Evolutionary conservation across 2,113 vertebrate species (phyloP), one percentile per base, ranked within the genome.

Genomic region (Bothrops jararaca): DNA sequence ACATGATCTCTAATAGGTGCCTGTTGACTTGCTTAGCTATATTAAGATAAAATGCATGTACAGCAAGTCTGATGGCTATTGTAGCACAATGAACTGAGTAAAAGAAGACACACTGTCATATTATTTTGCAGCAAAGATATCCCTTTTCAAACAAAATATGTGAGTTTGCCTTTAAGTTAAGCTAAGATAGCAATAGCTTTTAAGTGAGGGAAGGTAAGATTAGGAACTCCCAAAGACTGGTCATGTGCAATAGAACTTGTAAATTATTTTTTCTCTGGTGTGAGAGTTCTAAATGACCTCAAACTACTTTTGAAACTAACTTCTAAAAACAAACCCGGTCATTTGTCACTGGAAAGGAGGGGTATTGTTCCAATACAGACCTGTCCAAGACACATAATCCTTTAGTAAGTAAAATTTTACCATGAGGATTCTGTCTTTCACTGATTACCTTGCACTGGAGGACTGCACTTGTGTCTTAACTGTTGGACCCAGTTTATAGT

Each of bases 401-500:
- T 90, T 53, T 50, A 57, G 9, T 60, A 24, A 85, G 86, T 52
- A 22, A 90, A 9, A n/a, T 2, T 11, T 90, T 58, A 74, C 94
- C 80, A 26, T 91, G 60, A 56, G 0, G 0, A 10, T 80, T 92
- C 92, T 94, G 94, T 74, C 52, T 34, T 24, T 5, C 54, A 6
- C 29, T 88, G 91, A 1, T 86, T 94, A 89, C 6, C 10, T 96
- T 95, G 64, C 92, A 93, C 1, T 48, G 69, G 91, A n/a, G 0
- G 0, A 7, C 91, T 92, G 91, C 91, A 88, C 48, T 86, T 89
- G 20, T 58, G 9, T n/a, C 85, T 7, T 90, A 90, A 56, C 34
- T 53, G 23, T 69, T 42, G 18, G 90, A 56, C 57, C 87, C 94
- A 92, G 92, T 94, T 95, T 45, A 94, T 91, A 22, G 20, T 56